Base-by-base conservation (phyloP, 2,888 invertebrate genomes). In the Cremastobaeus sp. region DNA sequence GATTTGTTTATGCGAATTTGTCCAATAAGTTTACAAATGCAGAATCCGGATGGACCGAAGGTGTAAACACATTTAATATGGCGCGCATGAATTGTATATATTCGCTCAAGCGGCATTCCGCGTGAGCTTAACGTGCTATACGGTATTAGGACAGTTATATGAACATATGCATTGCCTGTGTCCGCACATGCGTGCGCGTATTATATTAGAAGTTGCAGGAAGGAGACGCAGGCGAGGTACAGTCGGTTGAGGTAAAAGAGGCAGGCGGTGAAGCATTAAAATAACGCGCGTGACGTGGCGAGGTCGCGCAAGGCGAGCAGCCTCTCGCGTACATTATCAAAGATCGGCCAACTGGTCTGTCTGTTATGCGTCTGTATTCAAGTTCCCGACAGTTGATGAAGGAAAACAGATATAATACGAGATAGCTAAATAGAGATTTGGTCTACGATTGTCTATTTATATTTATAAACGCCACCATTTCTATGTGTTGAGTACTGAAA, bases 221-320 rank as follows among this genome's bases (percentile, higher is more conserved):
- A 55, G 41, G 59, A 54, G 57, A 52, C 37, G 79, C 80, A 43
- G 52, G 43, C 47, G 34, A 57, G 35, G 54, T 48, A 48, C n/a
- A n/a, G n/a, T n/a, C n/a, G n/a, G n/a, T n/a, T n/a, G 50, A 57
- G 57, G 66, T 57, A 50, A 54, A 48, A 43, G 43, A 57, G 41
- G 50, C 50, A 48, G 48, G 55, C 48, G 41, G 52, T 20, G 34
- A 66, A 64, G 75, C 74, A 71, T 78, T 74, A 70, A 77, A 71
- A 70, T 74, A 59, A 68, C 74, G 48, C 62, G 71, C 76, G 76
- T 78, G 78, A 80, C 79, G 76, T 78, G 78, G 72, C 81, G 82
- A 83, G 83, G 82, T 82, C 83, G 80, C 45, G 76, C 82, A 83
- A 83, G 83, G 82, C 81, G 79, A 82, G 81, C 82, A 82, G 78